A percentile compares a stretch with the other conserved stretches of the same genome.
These are phyloP conservation scores for Centropus bengalensis DNA, from an alignment of 2,113 vertebrate species.

Conservation along the genomic window DNA sequence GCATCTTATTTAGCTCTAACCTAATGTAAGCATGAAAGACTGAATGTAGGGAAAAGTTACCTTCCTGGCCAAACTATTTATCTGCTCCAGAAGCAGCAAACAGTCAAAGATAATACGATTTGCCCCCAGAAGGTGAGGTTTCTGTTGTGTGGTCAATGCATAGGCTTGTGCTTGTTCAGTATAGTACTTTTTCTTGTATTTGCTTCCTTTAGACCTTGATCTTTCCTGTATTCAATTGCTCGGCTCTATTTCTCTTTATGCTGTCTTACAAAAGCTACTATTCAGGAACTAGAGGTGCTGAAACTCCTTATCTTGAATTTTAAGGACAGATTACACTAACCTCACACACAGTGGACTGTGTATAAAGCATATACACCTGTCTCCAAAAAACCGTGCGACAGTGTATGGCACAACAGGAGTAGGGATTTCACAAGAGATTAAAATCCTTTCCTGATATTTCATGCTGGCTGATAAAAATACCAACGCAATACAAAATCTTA, in stretches of 20 bases:
- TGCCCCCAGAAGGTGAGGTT: background rate
- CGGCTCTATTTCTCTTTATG: background rate
- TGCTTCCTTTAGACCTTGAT: slow-evolving; percentile 52
- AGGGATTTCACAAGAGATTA: background rate
- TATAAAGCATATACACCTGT: background rate
- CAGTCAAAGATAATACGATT: background rate
- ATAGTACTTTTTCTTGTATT: background rate
- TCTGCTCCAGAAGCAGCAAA: slow-evolving; percentile 6
- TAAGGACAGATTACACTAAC: background rate
- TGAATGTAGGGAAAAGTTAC: background rate
- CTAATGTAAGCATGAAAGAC: background rate
- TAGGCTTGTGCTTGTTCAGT: slow-evolving; percentile 26
- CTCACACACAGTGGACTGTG: background rate
- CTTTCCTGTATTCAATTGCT: slow-evolving; percentile 21
- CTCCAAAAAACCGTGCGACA: accelerated
- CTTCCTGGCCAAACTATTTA: background rate
- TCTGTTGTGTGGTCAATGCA: background rate
- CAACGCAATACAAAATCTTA: background rate
- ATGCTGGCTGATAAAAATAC: background rate
- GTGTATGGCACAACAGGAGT: background rate
- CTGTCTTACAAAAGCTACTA: background rate
- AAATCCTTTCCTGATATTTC: background rate
- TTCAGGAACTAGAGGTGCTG: background rate
- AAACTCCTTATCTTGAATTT: slow-evolving; percentile 4
- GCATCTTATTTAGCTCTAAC: background rate